phyloP scores from a whole-genome alignment of 2,113 vertebrate species.

The Pseudopodoces humilis region DNA sequence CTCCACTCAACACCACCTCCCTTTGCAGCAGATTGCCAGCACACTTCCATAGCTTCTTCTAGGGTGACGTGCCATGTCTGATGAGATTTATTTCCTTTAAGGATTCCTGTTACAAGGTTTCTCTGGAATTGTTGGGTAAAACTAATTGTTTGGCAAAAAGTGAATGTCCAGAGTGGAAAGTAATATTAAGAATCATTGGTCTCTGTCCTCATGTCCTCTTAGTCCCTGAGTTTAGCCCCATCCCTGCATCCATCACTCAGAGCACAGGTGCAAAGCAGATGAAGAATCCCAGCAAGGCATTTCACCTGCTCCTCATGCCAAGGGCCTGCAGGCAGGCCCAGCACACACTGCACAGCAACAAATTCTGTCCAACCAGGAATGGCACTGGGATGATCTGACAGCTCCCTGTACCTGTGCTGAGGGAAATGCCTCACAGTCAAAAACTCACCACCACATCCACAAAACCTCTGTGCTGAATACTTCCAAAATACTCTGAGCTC shows the following conservation, averaged over 20 bases:
- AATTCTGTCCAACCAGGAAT: not conserved
- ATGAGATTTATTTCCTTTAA: not conserved
- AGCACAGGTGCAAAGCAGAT: not conserved
- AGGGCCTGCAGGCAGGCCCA: not conserved
- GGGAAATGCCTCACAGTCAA: fast-evolving
- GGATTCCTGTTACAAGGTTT: not conserved
- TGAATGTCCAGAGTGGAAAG: not conserved
- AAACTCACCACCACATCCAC: not conserved
- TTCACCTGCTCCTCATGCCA: not conserved
- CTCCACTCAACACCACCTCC: not conserved
- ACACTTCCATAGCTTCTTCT: not conserved
- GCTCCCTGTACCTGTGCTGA: not conserved
- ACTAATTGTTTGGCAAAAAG: not conserved
- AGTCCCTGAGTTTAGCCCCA: fast-evolving
- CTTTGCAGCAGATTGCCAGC: not conserved
- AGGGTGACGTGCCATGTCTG: not conserved
- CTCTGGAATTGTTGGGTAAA: not conserved
- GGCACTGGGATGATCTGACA: fast-evolving
- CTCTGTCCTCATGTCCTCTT: not conserved
- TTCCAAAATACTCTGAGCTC: not conserved
- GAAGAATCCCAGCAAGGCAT: not conserved
- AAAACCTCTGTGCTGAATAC: not conserved
- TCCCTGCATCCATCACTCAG: not conserved
- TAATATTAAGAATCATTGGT: not conserved
- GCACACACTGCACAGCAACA: fast-evolving